Evolutionary conservation across 2,888 invertebrate species (phyloP), one percentile per base, ranked within the genome.

Genomic region (Eugnorisma glareosa): DNA sequence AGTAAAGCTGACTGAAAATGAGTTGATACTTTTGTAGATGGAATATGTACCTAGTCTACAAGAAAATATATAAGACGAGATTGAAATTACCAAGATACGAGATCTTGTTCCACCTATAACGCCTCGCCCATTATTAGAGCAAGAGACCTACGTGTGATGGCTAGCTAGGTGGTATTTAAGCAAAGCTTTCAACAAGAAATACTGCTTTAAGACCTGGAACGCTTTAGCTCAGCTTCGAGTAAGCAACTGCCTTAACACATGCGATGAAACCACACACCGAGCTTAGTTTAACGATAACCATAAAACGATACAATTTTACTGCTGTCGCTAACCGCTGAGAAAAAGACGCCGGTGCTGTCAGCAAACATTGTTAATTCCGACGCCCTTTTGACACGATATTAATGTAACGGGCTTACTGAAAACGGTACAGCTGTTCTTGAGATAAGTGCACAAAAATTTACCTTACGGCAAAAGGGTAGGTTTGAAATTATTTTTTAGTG

Each of bases 291-390:
- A 94, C 93, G 93, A 93, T 90, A 90, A 89, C 90, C 91, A 92
- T 95, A 95, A 95, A 95, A 93, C 92, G 88, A 87, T 92, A 93
- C 91, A 92, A 91, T 93, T 95, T 95, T 94, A 95, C 92, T 94
- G 87, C 81, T 82, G 81, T 82, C 69, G 59, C 86, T 82, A 88
- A 88, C 84, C 86, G 81, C 87, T 73, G 78, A 86, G 84, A 87
- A 84, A 87, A 84, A 86, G 85, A 80, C 78, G 73, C 75, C 64
- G 72, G 59, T 51, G 18, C 70, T 81, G 78, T 82, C 79, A 76
- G 69, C 68, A 75, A 82, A 88, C 88, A 82, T 80, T 87, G 84
- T 86, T 79, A 75, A 83, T 82, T 82, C 59, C 74, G 40, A 37
- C 67, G 59, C 72, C 63, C 77, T 84, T 79, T 76, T 82, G 64